Evolutionary conservation across 2,113 vertebrate genomes (phyloP), one percentile per base, ranked within the genome.

Genomic region (Mustela lutreola): DNA sequence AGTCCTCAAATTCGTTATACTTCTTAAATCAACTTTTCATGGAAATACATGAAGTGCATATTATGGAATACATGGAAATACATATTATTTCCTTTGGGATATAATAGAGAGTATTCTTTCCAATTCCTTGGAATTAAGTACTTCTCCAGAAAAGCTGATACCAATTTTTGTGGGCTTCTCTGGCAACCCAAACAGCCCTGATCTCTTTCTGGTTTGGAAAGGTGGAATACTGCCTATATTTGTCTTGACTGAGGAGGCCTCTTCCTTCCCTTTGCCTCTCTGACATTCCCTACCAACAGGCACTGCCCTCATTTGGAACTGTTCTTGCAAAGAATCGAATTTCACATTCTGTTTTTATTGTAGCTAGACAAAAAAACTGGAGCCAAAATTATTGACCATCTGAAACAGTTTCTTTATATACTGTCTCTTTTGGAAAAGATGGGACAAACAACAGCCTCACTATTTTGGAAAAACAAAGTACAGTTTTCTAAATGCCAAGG

Each of bases 181-280:
- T 1, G 0, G 65, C 36, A 89, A 22, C 31, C 26, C 19, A 63
- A 2, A 39, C 21, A 78, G 42, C 45, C 21, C 75, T 92, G 71
- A 36, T 87, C 33, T 70, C 71, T 36, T 65, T 80, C 70, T 93
- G 89, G n/a, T 53, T 94, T 67, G 81, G 84, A 87, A 87, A 50
- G 28, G 31, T 62, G 22, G 56, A 60, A 39, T 16, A 31, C 70
- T n/a, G 22, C 19, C 8, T 19, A 7, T 1, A 1, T 70, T 89
- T 28, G 10, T 87, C 39, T 36, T 19, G 5, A 22, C 18, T 65
- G 8, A 67, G 62, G 70, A 53, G 65, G 19, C 33, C 24, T 28
- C 21, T 21, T 36, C 26, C 21, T 36, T 33, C 45, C 19, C 3
- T 65, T 80, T 21, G 19, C 83, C 18, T 22, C 4, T 79, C 16